Conservation (phyloP, 2,113 vertebrate genomes). For the Scomber colias region DNA sequence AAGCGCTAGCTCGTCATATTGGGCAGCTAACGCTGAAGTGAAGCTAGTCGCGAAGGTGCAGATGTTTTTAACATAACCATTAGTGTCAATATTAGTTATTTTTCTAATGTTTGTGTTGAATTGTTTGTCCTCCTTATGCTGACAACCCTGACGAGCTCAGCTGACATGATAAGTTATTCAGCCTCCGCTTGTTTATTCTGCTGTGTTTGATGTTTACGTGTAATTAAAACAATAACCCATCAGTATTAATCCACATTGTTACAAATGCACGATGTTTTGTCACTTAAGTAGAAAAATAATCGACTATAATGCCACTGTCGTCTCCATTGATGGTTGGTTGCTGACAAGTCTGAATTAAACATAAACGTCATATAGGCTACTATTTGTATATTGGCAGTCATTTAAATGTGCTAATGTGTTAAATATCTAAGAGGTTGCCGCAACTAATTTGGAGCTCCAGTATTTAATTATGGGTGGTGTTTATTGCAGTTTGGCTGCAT, state of each 20-base stretch:
- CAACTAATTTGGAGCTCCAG: neutral
- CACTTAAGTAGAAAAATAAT: neutral
- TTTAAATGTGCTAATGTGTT: neutral
- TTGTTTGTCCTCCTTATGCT: rapidly evolving
- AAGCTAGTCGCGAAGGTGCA: neutral
- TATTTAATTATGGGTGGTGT: neutral
- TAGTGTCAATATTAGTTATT: neutral
- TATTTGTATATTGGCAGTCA: neutral
- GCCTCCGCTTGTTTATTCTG: neutral
- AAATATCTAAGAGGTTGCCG: neutral
- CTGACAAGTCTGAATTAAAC: neutral
- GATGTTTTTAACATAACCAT: neutral
- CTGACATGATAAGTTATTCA: neutral
- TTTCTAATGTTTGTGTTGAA: neutral
- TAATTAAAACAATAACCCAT: neutral
- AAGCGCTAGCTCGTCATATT: slow-evolving; percentile 21
- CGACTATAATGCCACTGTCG: neutral
- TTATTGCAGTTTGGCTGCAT: slow-evolving; percentile 3
- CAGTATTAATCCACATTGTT: too few species aligned
- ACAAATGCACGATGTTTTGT: neutral
- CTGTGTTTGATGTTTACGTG: neutral
- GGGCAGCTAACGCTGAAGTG: slow-evolving; percentile 27
- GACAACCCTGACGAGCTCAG: neutral
- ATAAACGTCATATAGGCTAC: neutral
- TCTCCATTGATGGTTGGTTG: neutral